These are phyloP conservation scores for Torymus tubicola DNA, from an alignment of 2,888 invertebrate species.

Conservation along the genomic window DNA sequence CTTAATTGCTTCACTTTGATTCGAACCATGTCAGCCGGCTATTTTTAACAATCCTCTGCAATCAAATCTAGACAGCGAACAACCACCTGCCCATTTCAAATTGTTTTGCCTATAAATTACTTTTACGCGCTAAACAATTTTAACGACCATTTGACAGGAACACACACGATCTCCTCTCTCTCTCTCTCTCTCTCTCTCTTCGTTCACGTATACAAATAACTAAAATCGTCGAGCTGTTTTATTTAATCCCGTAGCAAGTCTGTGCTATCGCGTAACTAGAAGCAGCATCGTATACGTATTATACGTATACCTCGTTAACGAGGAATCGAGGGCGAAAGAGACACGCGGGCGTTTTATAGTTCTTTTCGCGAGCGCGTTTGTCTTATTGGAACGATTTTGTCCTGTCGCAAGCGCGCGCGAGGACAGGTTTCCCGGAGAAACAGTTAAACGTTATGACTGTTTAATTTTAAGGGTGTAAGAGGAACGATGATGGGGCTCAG, in stretches of 20 bases:
- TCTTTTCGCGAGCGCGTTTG: neutral
- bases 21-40: too few species aligned
- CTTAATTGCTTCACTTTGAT: too few species aligned
- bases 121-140: conserved; percentile 9
- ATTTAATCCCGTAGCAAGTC: conserved; percentile 19
- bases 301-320: conserved; percentile 39
- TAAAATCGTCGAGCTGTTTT: neutral
- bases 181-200: too few species aligned
- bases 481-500: too few species aligned
- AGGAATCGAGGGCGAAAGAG: conserved; percentile 28
- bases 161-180: neutral
- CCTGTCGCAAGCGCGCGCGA: too few species aligned
- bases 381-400: neutral
- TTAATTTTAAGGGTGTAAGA: too few species aligned
- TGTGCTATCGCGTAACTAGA: conserved; percentile 25
- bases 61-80: too few species aligned
- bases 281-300: neutral
- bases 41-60: too few species aligned
- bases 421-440: too few species aligned
- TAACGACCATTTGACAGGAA: neutral
- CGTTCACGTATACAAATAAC: neutral
- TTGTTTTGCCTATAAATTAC: neutral
- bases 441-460: too few species aligned
- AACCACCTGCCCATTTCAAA: too few species aligned
- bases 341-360: neutral